Evolutionary conservation across 1,140 invertebrate genomes (phyloP), one percentile per base, ranked within the genome.

Genomic region (Vanessa atalanta): DNA sequence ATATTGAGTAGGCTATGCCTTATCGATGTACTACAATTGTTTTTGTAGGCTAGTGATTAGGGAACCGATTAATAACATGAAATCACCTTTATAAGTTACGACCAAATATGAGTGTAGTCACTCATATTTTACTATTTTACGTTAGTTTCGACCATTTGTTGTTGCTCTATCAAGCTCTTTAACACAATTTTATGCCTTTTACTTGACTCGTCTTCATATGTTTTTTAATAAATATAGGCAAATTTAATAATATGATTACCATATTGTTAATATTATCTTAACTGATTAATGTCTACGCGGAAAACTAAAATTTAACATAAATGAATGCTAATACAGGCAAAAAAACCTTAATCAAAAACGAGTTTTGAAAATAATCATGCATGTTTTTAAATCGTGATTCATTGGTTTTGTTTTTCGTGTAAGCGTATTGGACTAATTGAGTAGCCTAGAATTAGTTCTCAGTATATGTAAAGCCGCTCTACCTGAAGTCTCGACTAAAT

Each of bases 351-450:
- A 57, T 57, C 11, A 57, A 23, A 57, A 57, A 57, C 55, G 20
- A 13, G 55, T 57, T 57, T 23, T 26, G 55, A 57, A 26, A 57
- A 57, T 4, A 12, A n/a, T n/a, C 51, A 31, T 13, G 12, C 55
- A 23, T 23, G 55, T 57, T 57, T 57, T 31, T 57, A 23, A 57
- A 23, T 23, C 23, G 55, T 57, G 55, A 57, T 57, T 57, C 55
- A 57, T 14, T 12, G 55, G 20, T 57, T n/a, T 26, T 23, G 12
- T 57, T 57, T 57, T 57, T 57, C 16, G 8, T 57, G 13, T 55
- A 20, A 23, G 16, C 4, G 16, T 57, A 23, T 57, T 9, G 8
- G 20, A 2, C 55, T 23, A 12, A 13, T 57, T 57, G 13, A 26
- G 11, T 11, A 13, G 55, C 11, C 15, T 57, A 23, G 5, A 57